Conservation (phyloP, 2,888 invertebrate genomes). For the Ophion costatus region DNA sequence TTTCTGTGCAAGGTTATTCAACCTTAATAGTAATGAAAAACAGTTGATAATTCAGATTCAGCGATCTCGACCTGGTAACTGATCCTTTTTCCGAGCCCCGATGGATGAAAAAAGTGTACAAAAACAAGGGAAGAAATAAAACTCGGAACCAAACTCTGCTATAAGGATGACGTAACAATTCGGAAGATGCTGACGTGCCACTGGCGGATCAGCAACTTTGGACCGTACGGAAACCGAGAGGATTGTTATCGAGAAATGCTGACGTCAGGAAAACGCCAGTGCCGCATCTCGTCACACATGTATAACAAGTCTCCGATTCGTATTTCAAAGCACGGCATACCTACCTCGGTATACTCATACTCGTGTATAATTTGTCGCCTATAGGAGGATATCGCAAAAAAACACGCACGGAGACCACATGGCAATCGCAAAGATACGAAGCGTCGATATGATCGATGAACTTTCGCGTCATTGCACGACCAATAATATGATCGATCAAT, state of each 20-base stretch:
- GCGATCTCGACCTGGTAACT: not conserved
- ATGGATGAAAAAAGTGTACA: not conserved
- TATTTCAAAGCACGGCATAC: conserved; percentile 71
- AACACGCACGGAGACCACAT: not conserved
- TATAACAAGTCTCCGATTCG: conserved; percentile 64
- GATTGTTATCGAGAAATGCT: conserved; percentile 7
- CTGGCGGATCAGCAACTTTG: conserved; percentile 20
- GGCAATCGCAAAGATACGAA: not conserved
- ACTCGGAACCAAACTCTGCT: not conserved
- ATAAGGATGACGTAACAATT: conserved; percentile 64
- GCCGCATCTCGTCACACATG: not conserved
- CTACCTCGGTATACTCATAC: not conserved
- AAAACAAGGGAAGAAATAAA: not conserved
- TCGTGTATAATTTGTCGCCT: not conserved
- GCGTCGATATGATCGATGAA: not conserved
- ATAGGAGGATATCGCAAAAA: not conserved
- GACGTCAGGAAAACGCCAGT: conserved; percentile 25
- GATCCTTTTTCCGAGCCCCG: not conserved
- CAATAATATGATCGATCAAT: too few relatives aligned
- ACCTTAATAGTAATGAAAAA: not conserved
- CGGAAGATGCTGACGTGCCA: conserved; percentile 48
- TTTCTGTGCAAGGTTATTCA: too few relatives aligned
- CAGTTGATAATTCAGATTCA: not conserved
- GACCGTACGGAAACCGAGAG: conserved; percentile 65
- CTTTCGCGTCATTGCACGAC: not conserved